These are phyloP conservation scores for Phymanthus crucifer DNA, from an alignment of 92 coral and sea anemone genomes.

Conservation along the genomic window DNA sequence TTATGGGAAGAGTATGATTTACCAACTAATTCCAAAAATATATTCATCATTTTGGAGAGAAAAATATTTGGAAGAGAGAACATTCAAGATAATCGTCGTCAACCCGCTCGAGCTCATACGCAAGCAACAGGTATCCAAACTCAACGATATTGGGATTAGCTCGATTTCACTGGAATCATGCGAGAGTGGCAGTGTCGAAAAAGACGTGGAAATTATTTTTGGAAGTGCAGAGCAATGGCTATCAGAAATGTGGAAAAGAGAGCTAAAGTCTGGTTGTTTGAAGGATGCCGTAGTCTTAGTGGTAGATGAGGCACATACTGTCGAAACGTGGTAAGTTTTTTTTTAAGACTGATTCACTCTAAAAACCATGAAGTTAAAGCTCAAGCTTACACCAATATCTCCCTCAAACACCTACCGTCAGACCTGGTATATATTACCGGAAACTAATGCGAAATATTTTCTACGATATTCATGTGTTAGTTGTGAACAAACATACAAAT, in stretches of 20 bases:
- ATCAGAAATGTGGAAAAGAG: slow-evolving; percentile 25
- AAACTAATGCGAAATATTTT: too few species aligned
- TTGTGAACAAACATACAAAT: too few species aligned
- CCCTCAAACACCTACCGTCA: too few species aligned
- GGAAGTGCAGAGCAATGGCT: slow-evolving; percentile 60
- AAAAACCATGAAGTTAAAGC: too few species aligned
- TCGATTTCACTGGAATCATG: slow-evolving; percentile 29
- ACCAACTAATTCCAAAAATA: too few species aligned
- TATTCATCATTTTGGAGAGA: not conserved
- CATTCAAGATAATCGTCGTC: slow-evolving; percentile 48
- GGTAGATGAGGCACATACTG: slow-evolving; percentile 32
- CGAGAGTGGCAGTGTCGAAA: not conserved
- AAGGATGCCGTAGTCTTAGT: slow-evolving; percentile 32
- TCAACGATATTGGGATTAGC: slow-evolving; percentile 29
- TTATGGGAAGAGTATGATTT: too few species aligned
- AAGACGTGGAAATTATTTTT: slow-evolving; percentile 32
- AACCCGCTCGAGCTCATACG: slow-evolving; percentile 58
- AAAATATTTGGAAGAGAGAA: slow-evolving; percentile 23
- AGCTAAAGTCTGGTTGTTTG: slow-evolving; percentile 12
- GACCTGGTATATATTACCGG: too few species aligned
- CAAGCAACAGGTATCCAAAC: slow-evolving; percentile 44
- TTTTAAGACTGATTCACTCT: too few species aligned
- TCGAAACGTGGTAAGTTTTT: not conserved
- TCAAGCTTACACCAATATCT: too few species aligned
- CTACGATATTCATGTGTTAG: too few species aligned